Percentiles rank a stretch among this genome's conserved stretches.
Conservation (phyloP, 2,113 vertebrate genomes). For the Sinocyclocheilus anshuiensis region DNA sequence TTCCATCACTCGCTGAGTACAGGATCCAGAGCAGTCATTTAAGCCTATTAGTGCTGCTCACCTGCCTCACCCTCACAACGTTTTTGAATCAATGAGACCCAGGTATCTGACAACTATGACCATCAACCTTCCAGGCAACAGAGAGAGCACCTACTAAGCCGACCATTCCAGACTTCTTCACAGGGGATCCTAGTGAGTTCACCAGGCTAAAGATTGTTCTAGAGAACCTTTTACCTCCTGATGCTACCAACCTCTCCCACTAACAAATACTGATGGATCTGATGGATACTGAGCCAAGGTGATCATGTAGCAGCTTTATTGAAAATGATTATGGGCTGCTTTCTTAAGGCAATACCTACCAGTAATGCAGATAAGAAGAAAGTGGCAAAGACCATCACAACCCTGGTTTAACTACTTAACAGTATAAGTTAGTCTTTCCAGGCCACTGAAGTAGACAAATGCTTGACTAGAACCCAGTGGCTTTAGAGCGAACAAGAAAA, state of each 20-base stretch:
- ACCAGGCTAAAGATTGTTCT: conserved; percentile 5
- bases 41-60: background rate
- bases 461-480: background rate
- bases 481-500: background rate
- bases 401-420: background rate
- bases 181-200: conserved; percentile 16
- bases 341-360: too few relatives aligned
- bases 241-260: conserved; percentile 3
- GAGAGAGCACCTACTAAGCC: conserved; percentile 5
- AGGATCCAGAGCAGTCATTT: too few relatives aligned
- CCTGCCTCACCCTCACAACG: background rate
- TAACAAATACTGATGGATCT: conserved; percentile 34
- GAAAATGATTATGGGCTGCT: too few relatives aligned
- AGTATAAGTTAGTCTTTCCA: background rate
- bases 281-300: too few relatives aligned
- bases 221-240: conserved; percentile 11
- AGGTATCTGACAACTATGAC: background rate
- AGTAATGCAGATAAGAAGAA: too few relatives aligned
- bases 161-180: background rate
- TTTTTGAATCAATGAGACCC: background rate
- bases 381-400: too few relatives aligned
- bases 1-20: background rate
- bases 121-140: background rate
- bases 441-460: background rate
- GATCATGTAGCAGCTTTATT: too few relatives aligned